These are phyloP conservation scores for Cephus spinipes DNA, from an alignment of 2,888 invertebrate species.

Conservation along the genomic window DNA sequence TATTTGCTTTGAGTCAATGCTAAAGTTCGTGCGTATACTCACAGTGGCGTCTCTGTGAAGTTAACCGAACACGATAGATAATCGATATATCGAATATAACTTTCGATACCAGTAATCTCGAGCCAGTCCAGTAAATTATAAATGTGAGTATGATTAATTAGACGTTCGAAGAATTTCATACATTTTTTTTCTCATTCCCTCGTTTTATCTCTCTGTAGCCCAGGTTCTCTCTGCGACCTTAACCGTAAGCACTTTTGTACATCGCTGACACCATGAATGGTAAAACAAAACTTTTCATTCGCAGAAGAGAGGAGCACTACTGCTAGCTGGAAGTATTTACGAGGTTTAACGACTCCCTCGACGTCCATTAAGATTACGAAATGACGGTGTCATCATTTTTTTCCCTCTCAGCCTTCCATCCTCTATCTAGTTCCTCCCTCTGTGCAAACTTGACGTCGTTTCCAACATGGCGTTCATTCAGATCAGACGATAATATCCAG, in stretches of 20 bases:
- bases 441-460: slow-evolving; percentile 15
- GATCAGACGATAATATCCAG: neutral
- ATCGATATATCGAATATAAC: neutral
- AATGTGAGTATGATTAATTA: neutral
- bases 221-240: neutral
- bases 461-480: neutral
- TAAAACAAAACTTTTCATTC: slow-evolving; percentile 6
- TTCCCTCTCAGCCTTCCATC: neutral
- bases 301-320: neutral
- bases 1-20: neutral
- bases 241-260: slow-evolving; percentile 1
- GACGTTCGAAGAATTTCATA: neutral
- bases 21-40: neutral
- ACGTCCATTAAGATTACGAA: slow-evolving; percentile 12
- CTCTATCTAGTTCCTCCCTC: neutral
- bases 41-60: neutral
- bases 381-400: slow-evolving; percentile 13
- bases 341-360: slow-evolving; percentile 7
- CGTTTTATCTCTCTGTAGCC: neutral
- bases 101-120: neutral
- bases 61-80: neutral
- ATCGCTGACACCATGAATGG: slow-evolving; percentile 14
- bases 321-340: neutral
- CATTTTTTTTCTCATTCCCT: slow-evolving; percentile 4
- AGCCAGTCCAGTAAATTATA: neutral